Percentiles rank a stretch among this genome's conserved stretches.
Evolutionary conservation across 2,113 vertebrate genomes (phyloP).

Genomic region (Heterotilapia buettikoferi): DNA sequence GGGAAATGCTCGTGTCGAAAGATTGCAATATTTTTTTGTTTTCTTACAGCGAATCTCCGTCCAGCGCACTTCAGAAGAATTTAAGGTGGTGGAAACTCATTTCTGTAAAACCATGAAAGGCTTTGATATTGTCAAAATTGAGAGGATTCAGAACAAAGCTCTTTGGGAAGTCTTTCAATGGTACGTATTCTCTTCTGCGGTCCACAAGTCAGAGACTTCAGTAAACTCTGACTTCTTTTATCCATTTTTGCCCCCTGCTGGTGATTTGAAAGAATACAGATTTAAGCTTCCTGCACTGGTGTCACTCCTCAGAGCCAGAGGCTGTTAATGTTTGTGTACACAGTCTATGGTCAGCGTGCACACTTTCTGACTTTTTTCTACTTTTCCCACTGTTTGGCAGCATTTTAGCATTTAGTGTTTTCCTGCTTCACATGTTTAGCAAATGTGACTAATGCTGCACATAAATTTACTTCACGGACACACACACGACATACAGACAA

Average conservation of each 20-base stretch:
- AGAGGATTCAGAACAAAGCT: constrained; percentile 72
- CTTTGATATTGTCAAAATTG: constrained; percentile 39
- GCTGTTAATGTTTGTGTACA: accelerated
- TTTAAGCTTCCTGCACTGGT: background rate
- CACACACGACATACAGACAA: accelerated
- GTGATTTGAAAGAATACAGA: background rate
- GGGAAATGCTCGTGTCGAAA: accelerated
- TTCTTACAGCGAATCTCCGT: constrained; percentile 45
- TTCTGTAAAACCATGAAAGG: constrained; percentile 58
- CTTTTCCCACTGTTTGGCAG: background rate
- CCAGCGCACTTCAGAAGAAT: constrained; percentile 32
- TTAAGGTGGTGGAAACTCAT: constrained; percentile 38
- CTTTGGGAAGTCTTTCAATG: constrained; percentile 72
- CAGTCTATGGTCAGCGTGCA: background rate
- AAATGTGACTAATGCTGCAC: too few relatives aligned
- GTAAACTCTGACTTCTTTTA: background rate
- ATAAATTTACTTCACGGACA: background rate
- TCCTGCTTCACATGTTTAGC: too few relatives aligned
- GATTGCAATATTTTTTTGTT: background rate
- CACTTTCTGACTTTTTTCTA: background rate
- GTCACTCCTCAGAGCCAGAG: background rate
- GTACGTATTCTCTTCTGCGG: background rate
- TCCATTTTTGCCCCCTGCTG: background rate
- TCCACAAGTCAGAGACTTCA: background rate
- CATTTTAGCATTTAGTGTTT: background rate